Conservation (phyloP, 2,888 invertebrate genomes). For the Agrilus mali region DNA sequence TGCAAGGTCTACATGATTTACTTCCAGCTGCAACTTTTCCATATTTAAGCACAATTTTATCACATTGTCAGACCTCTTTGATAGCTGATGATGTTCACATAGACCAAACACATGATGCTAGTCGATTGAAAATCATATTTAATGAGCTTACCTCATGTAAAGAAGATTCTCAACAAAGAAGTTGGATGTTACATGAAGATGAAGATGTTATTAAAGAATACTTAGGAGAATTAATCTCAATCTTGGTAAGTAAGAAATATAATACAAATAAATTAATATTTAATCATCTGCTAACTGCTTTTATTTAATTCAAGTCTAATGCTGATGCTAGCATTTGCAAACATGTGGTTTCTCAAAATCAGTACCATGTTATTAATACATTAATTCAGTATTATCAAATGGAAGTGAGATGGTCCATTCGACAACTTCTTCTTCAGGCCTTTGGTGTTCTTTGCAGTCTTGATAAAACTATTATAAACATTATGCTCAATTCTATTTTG, state of each 20-base stretch:
- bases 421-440: constrained; percentile 69
- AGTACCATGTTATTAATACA: constrained; percentile 71
- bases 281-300: not conserved
- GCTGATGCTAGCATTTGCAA: constrained; percentile 82
- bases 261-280: not conserved
- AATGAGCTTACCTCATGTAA: constrained; percentile 77
- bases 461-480: constrained; percentile 66
- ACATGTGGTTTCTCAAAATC: constrained; percentile 71
- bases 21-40: constrained; percentile 47
- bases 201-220: constrained; percentile 79
- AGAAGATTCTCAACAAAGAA: constrained; percentile 89
- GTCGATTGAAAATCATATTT: constrained; percentile 70
- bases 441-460: constrained; percentile 82
- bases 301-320: constrained; percentile 54
- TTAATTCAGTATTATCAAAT: constrained; percentile 92
- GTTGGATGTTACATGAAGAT: constrained; percentile 92
- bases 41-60: constrained; percentile 42
- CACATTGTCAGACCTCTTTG: constrained; percentile 46
- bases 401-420: constrained; percentile 81
- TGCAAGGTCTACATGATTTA: constrained; percentile 40
- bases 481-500: constrained; percentile 75
- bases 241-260: constrained; percentile 55
- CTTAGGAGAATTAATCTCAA: constrained; percentile 68
- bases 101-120: constrained; percentile 74
- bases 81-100: constrained; percentile 50